These are phyloP conservation scores for Carpatolechia fugitivella DNA, from an alignment of 2,888 invertebrate genomes.

Conservation along the genomic window DNA sequence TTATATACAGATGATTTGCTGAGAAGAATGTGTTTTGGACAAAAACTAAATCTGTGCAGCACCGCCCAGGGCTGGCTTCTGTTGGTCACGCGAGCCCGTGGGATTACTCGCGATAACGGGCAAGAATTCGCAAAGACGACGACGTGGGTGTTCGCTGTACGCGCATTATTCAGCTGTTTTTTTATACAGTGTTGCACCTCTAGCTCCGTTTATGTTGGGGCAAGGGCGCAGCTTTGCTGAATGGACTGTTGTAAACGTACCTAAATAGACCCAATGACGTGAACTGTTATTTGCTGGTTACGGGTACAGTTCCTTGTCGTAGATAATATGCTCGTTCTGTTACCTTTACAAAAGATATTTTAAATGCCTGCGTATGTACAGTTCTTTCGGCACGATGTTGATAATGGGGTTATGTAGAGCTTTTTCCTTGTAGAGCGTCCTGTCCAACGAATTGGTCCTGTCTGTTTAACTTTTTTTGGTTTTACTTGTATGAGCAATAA, in stretches of 20 bases:
- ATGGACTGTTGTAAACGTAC: slow-evolving; percentile 54
- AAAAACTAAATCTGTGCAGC: slow-evolving; percentile 58
- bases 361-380: neutral
- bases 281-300: slow-evolving; percentile 32
- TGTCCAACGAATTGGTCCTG: too few relatives aligned
- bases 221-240: slow-evolving; percentile 60
- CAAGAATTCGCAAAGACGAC: slow-evolving; percentile 55
- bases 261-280: slow-evolving; percentile 50
- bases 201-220: slow-evolving; percentile 33
- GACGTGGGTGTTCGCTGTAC: slow-evolving; percentile 71
- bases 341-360: neutral
- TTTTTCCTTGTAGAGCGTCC: too few relatives aligned
- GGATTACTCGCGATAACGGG: slow-evolving; percentile 59
- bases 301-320: slow-evolving; percentile 25
- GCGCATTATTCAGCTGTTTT: slow-evolving; percentile 64
- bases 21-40: slow-evolving; percentile 49
- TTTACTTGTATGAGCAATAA: too few relatives aligned
- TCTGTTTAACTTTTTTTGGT: too few relatives aligned
- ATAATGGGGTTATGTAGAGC: neutral
- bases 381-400: neutral
- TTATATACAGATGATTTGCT: slow-evolving; percentile 49
- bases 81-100: slow-evolving; percentile 70
- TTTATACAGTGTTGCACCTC: slow-evolving; percentile 40
- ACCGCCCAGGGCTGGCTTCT: slow-evolving; percentile 65
- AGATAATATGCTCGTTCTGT: neutral